phyloP scores from a whole-genome alignment of 2,888 invertebrate genomes.

The Morinoia aosen region DNA sequence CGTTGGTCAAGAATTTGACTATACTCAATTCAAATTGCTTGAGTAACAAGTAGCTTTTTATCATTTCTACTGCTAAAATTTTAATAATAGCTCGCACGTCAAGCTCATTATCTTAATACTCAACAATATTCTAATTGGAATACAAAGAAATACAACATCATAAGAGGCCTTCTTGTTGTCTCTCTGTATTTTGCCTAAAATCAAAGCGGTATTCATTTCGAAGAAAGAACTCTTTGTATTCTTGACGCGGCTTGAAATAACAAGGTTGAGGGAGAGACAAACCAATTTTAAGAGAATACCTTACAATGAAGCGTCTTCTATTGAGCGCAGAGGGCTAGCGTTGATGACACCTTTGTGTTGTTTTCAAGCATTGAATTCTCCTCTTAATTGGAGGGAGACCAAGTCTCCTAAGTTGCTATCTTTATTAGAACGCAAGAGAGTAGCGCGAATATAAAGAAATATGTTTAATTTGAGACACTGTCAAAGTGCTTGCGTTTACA shows the following conservation, averaged over 20 bases:
- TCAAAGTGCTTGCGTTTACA: background rate
- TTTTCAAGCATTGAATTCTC: background rate
- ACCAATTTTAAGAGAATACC: conserved; percentile 21
- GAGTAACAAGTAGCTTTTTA: background rate
- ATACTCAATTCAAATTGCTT: background rate
- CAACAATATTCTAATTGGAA: background rate
- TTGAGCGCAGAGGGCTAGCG: background rate
- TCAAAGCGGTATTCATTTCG: background rate
- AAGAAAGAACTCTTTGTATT: background rate
- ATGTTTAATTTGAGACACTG: background rate
- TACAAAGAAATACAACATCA: background rate
- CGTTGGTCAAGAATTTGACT: background rate
- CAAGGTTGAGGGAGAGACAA: background rate
- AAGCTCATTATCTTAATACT: background rate
- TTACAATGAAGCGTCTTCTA: background rate
- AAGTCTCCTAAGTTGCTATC: background rate
- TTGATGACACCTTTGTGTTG: conserved; percentile 1
- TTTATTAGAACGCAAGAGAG: background rate
- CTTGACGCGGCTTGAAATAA: background rate
- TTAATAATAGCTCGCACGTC: background rate
- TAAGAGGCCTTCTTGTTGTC: background rate
- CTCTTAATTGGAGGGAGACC: background rate
- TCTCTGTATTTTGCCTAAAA: background rate
- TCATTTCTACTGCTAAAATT: background rate
- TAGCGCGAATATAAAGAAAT: background rate